These are phyloP conservation scores for Tragelaphus imberbis DNA, from an alignment of 2,113 vertebrate genomes.

Conservation along the genomic window DNA sequence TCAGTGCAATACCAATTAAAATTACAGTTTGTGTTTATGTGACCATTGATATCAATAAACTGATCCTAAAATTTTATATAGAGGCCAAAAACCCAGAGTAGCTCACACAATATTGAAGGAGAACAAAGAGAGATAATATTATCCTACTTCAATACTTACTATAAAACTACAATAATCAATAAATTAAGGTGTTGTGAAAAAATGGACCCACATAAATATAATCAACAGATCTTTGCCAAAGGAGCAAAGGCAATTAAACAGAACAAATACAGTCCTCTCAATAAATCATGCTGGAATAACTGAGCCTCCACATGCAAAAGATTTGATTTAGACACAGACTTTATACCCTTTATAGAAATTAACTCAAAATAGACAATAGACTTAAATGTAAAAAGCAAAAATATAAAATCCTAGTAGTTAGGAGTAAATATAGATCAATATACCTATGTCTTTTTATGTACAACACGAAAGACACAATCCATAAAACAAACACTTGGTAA, in stretches of 20 bases:
- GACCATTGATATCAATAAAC: neutral
- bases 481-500: neutral
- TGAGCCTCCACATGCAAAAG: neutral
- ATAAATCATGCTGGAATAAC: neutral
- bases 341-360: neutral
- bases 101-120: neutral
- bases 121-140: neutral
- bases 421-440: neutral
- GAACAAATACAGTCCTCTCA: neutral
- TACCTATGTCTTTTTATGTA: neutral
- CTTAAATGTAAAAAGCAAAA: neutral
- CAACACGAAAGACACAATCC: neutral
- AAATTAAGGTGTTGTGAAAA: neutral
- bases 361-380: neutral
- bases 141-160: neutral
- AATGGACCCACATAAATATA: neutral
- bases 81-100: neutral
- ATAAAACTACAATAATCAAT: neutral
- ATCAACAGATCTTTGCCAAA: neutral
- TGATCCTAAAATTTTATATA: neutral
- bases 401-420: neutral
- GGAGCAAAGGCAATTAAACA: neutral
- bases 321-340: neutral
- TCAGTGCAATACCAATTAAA: neutral
- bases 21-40: neutral